Evolutionary conservation across 2,888 invertebrate genomes (phyloP).

Genomic region (Liopterus haemorrhoidalis): DNA sequence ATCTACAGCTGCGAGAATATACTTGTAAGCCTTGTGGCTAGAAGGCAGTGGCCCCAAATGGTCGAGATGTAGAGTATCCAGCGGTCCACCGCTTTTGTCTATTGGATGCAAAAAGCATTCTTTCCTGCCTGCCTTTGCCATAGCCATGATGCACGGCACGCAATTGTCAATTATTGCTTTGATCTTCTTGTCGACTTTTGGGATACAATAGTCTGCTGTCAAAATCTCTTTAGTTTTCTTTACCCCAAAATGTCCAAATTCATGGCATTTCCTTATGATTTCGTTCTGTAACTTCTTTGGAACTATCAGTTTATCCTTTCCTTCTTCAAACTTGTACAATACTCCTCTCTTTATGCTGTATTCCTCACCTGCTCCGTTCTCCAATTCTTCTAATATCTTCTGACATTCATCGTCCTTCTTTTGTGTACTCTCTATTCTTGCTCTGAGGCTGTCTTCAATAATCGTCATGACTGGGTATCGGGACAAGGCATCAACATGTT

Average conservation of each 20-base stretch:
- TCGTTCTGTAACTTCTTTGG: constrained; percentile 22
- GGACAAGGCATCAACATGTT: too few relatives aligned
- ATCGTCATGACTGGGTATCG: too few relatives aligned
- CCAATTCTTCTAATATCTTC: constrained; percentile 21
- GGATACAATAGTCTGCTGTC: constrained; percentile 20
- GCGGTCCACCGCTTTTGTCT: constrained; percentile 15
- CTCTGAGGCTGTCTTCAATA: too few relatives aligned
- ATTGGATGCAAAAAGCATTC: constrained; percentile 18
- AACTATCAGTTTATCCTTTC: constrained; percentile 13
- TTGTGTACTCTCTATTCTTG: constrained; percentile 14
- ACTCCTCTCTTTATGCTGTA: constrained; percentile 19
- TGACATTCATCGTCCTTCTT: constrained; percentile 22
- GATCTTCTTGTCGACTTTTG: constrained; percentile 21
- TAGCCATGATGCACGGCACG: constrained; percentile 20
- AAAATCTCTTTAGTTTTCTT: constrained; percentile 21
- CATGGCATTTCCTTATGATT: constrained; percentile 15
- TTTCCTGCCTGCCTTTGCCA: constrained; percentile 20
- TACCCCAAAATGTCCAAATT: constrained; percentile 23
- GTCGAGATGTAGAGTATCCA: constrained; percentile 21
- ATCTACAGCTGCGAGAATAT: constrained; percentile 19
- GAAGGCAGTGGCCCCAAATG: constrained; percentile 20
- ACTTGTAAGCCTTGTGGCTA: constrained; percentile 18
- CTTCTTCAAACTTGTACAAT: constrained; percentile 14
- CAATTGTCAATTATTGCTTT: constrained; percentile 19
- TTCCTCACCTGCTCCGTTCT: constrained; percentile 19